Evolutionary conservation across 1,140 invertebrate genomes (phyloP).

Genomic region (Xylocopa sonorina): DNA sequence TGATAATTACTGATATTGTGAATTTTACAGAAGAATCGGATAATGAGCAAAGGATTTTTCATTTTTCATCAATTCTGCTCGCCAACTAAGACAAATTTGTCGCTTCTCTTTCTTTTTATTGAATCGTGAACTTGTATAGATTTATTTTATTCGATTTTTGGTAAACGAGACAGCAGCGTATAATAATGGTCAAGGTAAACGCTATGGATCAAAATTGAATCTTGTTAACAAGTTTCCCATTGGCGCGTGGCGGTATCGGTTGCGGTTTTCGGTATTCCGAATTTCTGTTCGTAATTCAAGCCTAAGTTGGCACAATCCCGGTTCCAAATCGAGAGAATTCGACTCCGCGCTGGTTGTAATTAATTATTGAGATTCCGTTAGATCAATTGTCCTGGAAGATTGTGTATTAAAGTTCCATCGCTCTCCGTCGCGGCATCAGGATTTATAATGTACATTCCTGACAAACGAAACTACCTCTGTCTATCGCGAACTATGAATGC

Average conservation of each 20-base stretch:
- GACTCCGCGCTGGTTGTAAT: conserved; percentile 4
- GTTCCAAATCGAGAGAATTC: neutral
- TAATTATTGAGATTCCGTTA: conserved; percentile 25
- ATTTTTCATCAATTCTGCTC: no score
- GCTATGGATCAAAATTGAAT: neutral
- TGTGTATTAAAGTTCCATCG: neutral
- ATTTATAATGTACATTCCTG: neutral
- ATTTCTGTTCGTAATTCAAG: conserved; percentile 21
- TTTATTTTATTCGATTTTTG: no score
- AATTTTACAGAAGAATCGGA: no score
- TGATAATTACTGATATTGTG: no score
- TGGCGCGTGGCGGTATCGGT: neutral
- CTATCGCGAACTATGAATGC: no score
- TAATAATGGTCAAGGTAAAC: neutral
- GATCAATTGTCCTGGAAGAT: neutral
- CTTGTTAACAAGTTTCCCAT: conserved; percentile 15
- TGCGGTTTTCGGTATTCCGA: neutral
- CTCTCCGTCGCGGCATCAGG: no score
- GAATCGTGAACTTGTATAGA: no score
- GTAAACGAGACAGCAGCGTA: neutral
- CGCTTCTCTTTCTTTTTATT: no score
- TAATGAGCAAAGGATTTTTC: no score
- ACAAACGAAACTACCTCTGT: no score
- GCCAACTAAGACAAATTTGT: no score
- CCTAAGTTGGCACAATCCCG: neutral